Evolutionary conservation across 2,797 vertebrate genomes (phyloP).

Genomic region (Vespertilio murinus): DNA sequence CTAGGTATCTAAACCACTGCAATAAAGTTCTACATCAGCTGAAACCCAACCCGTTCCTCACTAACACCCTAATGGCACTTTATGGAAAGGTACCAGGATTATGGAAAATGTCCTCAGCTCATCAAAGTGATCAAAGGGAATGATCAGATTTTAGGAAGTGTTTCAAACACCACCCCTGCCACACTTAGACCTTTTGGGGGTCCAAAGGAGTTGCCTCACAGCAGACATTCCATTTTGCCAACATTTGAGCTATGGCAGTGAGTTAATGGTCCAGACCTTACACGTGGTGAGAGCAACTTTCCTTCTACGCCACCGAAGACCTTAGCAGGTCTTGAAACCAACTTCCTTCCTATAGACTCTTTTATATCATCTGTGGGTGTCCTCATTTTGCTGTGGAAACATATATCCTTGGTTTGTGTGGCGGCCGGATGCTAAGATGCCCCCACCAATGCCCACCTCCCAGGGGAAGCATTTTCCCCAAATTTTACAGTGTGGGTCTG

Average conservation of each 20-base stretch:
- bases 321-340: background rate
- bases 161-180: background rate
- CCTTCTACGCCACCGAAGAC: background rate
- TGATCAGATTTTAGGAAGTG: background rate
- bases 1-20: background rate
- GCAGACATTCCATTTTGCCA: background rate
- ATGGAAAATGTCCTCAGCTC: background rate
- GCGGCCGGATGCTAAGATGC: background rate
- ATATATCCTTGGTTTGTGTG: fast-evolving
- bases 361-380: background rate
- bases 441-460: background rate
- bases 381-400: background rate
- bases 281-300: background rate
- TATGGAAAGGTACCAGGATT: background rate
- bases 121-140: background rate
- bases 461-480: background rate
- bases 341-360: background rate
- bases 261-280: background rate
- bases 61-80: background rate
- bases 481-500: fast-evolving
- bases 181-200: background rate
- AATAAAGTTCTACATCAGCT: background rate
- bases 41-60: background rate
- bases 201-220: background rate
- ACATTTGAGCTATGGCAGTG: background rate